Evolutionary conservation across 2,113 vertebrate genomes (phyloP).

Genomic region (Conger conger): DNA sequence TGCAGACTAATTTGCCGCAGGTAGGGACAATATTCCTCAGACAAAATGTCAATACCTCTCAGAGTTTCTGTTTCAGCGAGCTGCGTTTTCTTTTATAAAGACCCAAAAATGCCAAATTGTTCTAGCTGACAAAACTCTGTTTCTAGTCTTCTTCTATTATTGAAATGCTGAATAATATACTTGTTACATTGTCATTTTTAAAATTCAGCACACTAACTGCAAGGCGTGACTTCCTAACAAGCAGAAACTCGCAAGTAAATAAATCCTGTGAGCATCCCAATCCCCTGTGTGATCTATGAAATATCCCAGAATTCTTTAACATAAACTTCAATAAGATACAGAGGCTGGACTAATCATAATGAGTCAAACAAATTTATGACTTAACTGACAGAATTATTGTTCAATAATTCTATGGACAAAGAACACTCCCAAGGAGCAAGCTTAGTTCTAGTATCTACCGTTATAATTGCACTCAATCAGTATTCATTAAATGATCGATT

Average conservation of each 20-base stretch:
- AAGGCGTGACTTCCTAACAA: not conserved
- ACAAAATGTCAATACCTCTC: slow-evolving; percentile 2
- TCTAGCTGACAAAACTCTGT: not conserved
- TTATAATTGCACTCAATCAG: too few species aligned
- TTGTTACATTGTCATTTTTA: not conserved
- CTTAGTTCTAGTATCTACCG: too few species aligned
- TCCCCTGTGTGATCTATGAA: too few species aligned
- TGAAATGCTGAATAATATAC: not conserved
- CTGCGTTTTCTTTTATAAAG: not conserved
- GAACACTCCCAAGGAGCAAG: too few species aligned
- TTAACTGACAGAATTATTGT: too few species aligned
- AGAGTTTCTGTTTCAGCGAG: not conserved
- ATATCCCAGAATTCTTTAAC: too few species aligned
- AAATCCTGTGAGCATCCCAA: not conserved
- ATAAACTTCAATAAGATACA: too few species aligned
- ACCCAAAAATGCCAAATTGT: not conserved
- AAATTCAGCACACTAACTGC: not conserved
- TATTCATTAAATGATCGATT: too few species aligned
- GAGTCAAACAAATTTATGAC: too few species aligned
- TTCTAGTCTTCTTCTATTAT: not conserved
- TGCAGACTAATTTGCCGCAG: slow-evolving; percentile 16
- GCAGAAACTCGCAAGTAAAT: not conserved
- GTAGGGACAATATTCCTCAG: slow-evolving; percentile 25
- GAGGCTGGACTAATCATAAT: not conserved
- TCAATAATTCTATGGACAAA: too few species aligned